These are phyloP conservation scores for Propithecus coquereli DNA, from an alignment of 2,113 vertebrate genomes.

Conservation along the genomic window DNA sequence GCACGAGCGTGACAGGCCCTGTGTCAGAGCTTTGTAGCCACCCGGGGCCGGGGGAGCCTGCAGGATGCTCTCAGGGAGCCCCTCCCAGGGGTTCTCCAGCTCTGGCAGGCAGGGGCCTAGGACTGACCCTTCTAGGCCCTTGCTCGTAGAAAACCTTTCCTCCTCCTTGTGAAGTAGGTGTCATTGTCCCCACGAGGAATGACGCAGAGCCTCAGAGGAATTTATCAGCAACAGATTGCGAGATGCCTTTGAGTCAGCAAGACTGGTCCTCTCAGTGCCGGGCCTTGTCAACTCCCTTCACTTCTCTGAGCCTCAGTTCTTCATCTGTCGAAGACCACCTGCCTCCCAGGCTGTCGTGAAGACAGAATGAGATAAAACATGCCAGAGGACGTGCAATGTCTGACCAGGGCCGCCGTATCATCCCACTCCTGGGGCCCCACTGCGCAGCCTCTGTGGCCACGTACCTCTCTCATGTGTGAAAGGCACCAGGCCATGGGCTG, in stretches of 20 bases:
- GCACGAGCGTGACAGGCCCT: constrained; percentile 45
- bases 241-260: background rate
- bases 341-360: background rate
- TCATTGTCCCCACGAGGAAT: background rate
- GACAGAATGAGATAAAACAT: background rate
- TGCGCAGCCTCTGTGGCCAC: rapidly evolving
- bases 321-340: background rate
- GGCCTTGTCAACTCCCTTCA: background rate
- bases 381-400: rapidly evolving
- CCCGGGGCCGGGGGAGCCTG: background rate
- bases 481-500: background rate
- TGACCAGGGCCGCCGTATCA: rapidly evolving
- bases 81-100: background rate
- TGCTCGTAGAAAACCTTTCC: background rate
- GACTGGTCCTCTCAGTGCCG: background rate
- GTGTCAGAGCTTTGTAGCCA: background rate
- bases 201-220: background rate
- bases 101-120: background rate
- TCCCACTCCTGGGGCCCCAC: background rate
- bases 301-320: background rate
- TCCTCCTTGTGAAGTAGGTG: background rate
- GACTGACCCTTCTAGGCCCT: background rate
- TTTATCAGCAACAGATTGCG: background rate
- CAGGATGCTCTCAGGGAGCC: background rate
- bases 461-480: rapidly evolving